A percentile compares a stretch with the other conserved stretches of the same genome.
Conservation (phyloP, 2,113 vertebrate species). For the Hippocampus barbouri region DNA sequence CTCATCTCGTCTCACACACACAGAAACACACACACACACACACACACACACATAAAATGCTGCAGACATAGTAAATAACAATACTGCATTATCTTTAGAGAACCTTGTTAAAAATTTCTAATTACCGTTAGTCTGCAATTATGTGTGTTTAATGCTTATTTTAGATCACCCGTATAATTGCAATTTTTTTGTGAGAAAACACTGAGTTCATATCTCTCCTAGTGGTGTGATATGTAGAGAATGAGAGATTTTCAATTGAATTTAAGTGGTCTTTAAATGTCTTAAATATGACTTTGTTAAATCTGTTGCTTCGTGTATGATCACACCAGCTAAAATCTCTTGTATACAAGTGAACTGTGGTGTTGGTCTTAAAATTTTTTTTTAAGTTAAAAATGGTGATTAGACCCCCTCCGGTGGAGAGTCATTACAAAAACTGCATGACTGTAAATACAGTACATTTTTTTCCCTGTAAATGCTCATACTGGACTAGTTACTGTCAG, state of each 20-base stretch:
- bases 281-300: no score
- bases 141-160: no score
- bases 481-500: background rate
- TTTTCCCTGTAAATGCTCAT: conserved; percentile 11
- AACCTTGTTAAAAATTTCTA: no score
- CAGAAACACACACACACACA: no score
- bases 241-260: background rate
- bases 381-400: conserved; percentile 37
- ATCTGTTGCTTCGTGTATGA: background rate
- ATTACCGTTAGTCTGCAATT: no score
- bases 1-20: conserved; percentile 29
- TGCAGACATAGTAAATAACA: no score
- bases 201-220: background rate
- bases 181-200: background rate
- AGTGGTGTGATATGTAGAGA: background rate
- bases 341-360: background rate
- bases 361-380: background rate
- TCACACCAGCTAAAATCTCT: conserved; percentile 1
- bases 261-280: no score
- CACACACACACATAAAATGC: no score
- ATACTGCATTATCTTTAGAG: no score
- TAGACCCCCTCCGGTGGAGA: conserved; percentile 68
- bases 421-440: conserved; percentile 36
- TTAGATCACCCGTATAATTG: no score
- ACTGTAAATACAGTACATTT: background rate